These are phyloP conservation scores for Cosmopolites sordidus DNA, from an alignment of 2,888 invertebrate genomes.

Conservation along the genomic window DNA sequence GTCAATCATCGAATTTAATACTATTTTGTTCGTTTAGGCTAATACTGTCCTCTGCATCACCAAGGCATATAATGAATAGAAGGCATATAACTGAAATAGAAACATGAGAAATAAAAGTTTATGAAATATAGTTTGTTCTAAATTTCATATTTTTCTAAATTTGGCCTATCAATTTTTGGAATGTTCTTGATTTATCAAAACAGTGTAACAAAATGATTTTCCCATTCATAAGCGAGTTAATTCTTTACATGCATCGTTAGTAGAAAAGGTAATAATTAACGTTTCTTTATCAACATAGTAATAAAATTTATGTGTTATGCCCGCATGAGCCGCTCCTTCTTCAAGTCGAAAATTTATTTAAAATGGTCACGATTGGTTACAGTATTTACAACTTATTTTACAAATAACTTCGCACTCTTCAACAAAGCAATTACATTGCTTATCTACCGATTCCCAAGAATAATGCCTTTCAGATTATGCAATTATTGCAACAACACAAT, in stretches of 20 bases:
- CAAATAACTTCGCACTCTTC: slow-evolving; percentile 23
- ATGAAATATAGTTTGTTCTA: too few species aligned
- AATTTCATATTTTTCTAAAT: too few species aligned
- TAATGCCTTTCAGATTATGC: not conserved
- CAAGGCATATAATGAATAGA: too few species aligned
- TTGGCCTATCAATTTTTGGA: too few species aligned
- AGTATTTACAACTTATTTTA: slow-evolving; percentile 23
- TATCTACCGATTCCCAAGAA: not conserved
- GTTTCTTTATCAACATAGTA: not conserved
- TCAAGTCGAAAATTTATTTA: slow-evolving; percentile 15
- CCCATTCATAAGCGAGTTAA: not conserved
- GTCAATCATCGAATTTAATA: too few species aligned
- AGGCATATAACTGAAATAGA: too few species aligned
- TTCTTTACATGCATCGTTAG: not conserved
- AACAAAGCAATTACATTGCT: slow-evolving; percentile 17
- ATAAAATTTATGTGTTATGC: slow-evolving; percentile 17
- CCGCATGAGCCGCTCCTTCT: slow-evolving; percentile 22
- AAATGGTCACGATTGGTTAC: slow-evolving; percentile 22
- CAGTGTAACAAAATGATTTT: not conserved
- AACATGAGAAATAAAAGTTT: too few species aligned
- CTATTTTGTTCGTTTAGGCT: too few species aligned
- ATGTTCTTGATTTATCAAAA: not conserved
- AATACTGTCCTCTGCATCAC: too few species aligned
- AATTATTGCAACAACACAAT: not conserved
- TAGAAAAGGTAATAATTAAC: slow-evolving; percentile 1